These are phyloP conservation scores for Sarotherodon lohbergeri DNA, from an alignment of 2,113 vertebrate species.

Conservation along the genomic window DNA sequence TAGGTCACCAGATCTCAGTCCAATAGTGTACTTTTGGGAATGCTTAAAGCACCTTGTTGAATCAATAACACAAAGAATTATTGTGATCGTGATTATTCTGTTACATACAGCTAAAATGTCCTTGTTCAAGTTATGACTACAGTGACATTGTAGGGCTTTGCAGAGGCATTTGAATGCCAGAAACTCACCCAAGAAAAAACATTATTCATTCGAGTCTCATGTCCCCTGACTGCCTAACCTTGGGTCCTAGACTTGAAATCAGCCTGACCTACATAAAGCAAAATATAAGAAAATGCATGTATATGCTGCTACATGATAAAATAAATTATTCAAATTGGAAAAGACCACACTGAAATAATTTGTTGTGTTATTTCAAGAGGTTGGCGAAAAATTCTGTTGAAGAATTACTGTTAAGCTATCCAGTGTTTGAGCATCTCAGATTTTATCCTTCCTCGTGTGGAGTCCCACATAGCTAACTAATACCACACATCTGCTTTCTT, in stretches of 20 bases:
- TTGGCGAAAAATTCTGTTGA: accelerated
- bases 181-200: neutral
- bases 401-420: neutral
- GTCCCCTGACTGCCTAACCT: neutral
- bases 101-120: neutral
- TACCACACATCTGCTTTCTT: neutral
- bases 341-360: neutral
- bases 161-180: neutral
- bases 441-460: neutral
- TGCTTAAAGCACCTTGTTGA: neutral
- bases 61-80: neutral
- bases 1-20: neutral
- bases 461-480: neutral
- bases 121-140: neutral
- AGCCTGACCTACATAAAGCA: neutral
- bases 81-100: neutral
- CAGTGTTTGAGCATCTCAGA: neutral
- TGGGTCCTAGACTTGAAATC: neutral
- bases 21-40: neutral
- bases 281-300: neutral
- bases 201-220: neutral
- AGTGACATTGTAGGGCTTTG: neutral
- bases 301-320: neutral
- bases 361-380: neutral
- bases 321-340: neutral